Base-by-base conservation (phyloP, 2,797 vertebrate species). In the Heterohyrax brucei region DNA sequence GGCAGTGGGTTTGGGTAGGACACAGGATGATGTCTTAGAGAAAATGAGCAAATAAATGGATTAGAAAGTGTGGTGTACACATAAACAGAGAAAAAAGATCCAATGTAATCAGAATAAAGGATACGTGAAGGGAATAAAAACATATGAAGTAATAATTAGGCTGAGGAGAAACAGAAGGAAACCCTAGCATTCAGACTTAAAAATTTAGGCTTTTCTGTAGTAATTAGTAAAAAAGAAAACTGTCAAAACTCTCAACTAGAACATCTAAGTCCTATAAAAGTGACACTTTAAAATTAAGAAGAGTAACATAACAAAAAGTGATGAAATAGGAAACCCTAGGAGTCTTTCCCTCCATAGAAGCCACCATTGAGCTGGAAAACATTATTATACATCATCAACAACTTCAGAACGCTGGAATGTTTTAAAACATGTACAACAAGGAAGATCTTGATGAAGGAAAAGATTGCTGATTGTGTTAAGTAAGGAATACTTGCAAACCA, bases 21-120 rank as follows among this genome's bases (percentile, higher is more conserved):
- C 13, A 62, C 73, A 5, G 8, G 16, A 10, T 6, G 59, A 3
- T 64, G n/a, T 72, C 46, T 53, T 91, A 80, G 70, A 24, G 46
- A 91, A 91, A 80, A 94, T 66, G 39, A 81, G 12, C 19, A 81
- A 87, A 48, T 87, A 39, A 21, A 53, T 3, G 59, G 24, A 76
- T 82, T 30, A 84, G 14, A 87, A 89, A 79, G 46, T 62, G 46
- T 4, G 70, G 33, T 21, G 2, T 56, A 0, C 56, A 33, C 10
- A 22, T 68, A 16, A 5, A 10, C 89, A 85, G 4, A 44, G 46
- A 28, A 83, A 88, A 56, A 82, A 61, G n/a, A 46, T 62, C 48
- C 13, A 89, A 0, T 39, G 30, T n/a, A 14, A 12, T 22, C 13
- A 79, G 0, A 93, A 10, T 48, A 62, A 94, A 70, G 18, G 7